Evolutionary conservation across 1,140 invertebrate genomes (phyloP), one percentile per base, ranked within the genome.

Genomic region (Trachymyrmex cornetzi): DNA sequence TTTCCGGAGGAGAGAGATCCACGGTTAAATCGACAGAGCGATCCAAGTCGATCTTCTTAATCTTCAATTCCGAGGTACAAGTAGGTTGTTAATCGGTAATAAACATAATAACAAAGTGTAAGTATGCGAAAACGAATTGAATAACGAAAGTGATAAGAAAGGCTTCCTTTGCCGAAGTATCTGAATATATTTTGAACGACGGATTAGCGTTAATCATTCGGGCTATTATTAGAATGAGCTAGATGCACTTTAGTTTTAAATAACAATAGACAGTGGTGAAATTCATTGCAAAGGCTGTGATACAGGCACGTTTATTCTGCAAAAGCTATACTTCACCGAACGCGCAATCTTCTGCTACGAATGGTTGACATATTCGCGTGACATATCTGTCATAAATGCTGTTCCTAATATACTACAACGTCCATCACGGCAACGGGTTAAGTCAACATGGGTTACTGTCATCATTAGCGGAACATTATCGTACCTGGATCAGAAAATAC

Each of bases 361-460:
- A 30, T 11, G 53, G 48, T 59, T 50, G 81, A 63, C 57, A 27
- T 61, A 50, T 79, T 50, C 22, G 66, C 66, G 38, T 75, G 69
- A 61, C 57, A 53, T 48, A 74, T 84, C 88, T 82, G 85, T 87
- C 66, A 80, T 75, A 85, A 85, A 85, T 87, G 87, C 66, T 27
- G 88, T 75, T 87, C 88, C 75, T 87, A 89, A 90, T 87, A 87
- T 85, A 84, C 74, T 69, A 69, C 88, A 79, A 80, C 57, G 79
- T 67, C 57, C 85, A 74, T 63, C 80, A 90, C 50, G 34, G 79
- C 50, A 63, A 85, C 85, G 86, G 57, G 80, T 90, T 93, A 79
- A 87, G 84, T 92, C 89, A 92, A 93, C 92, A 92, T 44, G 80
- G 55, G 64, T 55, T 89, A 87, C 82, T 92, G 92, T 92, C 92